Conservation (phyloP, 2,888 invertebrate species). For the Julus scanicus region DNA sequence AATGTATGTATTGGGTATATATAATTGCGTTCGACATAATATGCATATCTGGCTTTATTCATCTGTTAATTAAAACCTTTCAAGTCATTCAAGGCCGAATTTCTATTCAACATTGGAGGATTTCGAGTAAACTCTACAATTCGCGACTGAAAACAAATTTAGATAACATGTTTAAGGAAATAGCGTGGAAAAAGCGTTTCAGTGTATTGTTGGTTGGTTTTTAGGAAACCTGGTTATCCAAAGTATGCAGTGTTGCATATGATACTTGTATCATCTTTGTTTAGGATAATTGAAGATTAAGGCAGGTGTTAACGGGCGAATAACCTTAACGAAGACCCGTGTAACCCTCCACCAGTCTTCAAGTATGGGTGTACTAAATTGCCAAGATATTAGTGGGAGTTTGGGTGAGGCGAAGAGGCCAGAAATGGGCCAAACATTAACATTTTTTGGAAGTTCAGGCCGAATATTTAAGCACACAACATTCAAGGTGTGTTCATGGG, state of each 20-base stretch:
- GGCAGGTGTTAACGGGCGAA: not conserved
- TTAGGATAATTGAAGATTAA: not conserved
- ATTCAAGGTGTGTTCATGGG: conserved; percentile 23
- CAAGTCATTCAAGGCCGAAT: not conserved
- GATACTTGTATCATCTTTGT: not conserved
- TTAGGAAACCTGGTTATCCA: not conserved
- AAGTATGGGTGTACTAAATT: not conserved
- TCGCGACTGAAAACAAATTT: conserved; percentile 3
- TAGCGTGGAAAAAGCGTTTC: not conserved
- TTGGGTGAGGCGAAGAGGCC: conserved; percentile 39
- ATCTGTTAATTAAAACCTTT: not conserved
- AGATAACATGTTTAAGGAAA: not conserved
- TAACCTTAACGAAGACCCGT: not conserved
- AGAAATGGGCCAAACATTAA: conserved; percentile 42
- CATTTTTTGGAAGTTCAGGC: conserved; percentile 32
- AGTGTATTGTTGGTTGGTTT: not conserved
- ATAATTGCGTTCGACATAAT: too few relatives aligned
- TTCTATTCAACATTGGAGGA: not conserved
- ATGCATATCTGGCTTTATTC: not conserved
- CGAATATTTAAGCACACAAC: conserved; percentile 27
- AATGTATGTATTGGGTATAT: too few relatives aligned
- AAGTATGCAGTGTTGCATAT: too few relatives aligned
- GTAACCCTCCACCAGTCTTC: not conserved
- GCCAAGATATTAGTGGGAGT: conserved; percentile 5
- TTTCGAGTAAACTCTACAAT: conserved; percentile 30